Evolutionary conservation across 2,888 invertebrate species (phyloP), one percentile per base, ranked within the genome.

Genomic region (Ctena decussata): DNA sequence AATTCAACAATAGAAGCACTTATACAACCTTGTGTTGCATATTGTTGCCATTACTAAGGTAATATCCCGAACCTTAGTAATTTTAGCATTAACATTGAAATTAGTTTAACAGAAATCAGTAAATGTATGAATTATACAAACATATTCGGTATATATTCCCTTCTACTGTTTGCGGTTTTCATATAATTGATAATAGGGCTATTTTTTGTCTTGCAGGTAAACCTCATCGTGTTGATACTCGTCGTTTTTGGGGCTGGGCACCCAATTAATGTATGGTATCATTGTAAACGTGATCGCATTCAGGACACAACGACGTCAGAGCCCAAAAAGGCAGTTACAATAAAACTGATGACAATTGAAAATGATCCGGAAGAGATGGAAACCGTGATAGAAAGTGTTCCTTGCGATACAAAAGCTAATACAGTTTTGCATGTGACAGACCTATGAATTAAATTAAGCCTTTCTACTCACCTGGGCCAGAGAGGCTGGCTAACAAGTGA

Each of bases 211-310:
- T 78, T 79, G 37, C 75, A 84, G 84, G 30, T 80, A 0, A 53
- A 80, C 53, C 41, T 77, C 24, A 77, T 77, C 15, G 39, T 69
- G 15, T 11, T 80, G 21, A 69, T 77, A 3, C 46, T 80, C 21
- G 46, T 80, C 11, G 44, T 84, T n/a, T 30, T 84, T 49, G 76
- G 81, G 21, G 73, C 77, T 1, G 65, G 80, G n/a, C 84, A 84
- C 60, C 84, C 84, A 5, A n/a, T 84, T 6, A 74, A 53, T 24
- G 39, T 84, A 8, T 84, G 80, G 81, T 77, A 74, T 49, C 80
- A 84, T 69, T 81, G 80, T 60, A 77, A 74, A 57, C 77, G 73
- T 0, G 80, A 77, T 0, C 6, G 53, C 5, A 80, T 84, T 11
- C 53, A 75, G 12, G 53, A 77, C 71, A 44, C 69, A 24, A 65